Evolutionary conservation across 2,113 vertebrate genomes (phyloP).

Genomic region (Podiceps cristatus): DNA sequence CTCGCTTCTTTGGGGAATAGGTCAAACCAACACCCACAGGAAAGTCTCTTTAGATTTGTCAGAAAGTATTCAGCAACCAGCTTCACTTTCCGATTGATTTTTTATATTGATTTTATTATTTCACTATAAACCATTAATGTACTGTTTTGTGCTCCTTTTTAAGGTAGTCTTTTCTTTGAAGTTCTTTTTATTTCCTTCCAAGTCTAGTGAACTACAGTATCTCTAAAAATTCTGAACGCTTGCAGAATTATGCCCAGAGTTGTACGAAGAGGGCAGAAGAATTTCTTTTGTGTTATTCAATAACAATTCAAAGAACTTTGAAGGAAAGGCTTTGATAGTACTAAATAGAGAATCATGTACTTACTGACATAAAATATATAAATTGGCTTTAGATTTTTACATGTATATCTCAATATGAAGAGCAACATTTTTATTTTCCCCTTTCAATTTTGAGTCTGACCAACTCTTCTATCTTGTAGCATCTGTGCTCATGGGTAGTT

Average conservation of each 20-base stretch:
- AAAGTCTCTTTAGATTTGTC: constrained; percentile 7
- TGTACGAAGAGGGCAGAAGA: background rate
- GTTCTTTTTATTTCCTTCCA: background rate
- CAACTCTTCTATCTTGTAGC: background rate
- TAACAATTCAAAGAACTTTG: background rate
- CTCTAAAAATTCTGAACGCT: background rate
- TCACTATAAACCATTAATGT: background rate
- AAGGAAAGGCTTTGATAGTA: background rate
- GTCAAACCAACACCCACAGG: background rate
- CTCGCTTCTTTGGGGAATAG: background rate
- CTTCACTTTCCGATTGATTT: constrained; percentile 17
- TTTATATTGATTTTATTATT: constrained; percentile 31
- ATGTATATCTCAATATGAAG: background rate
- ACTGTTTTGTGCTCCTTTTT: background rate
- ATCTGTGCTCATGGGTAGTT: rapidly evolving
- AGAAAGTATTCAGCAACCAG: background rate
- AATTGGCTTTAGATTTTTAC: background rate
- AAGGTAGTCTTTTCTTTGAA: background rate
- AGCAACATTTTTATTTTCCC: background rate
- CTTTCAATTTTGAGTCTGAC: background rate
- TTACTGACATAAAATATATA: background rate
- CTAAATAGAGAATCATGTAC: background rate
- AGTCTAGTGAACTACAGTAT: background rate
- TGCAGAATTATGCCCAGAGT: background rate
- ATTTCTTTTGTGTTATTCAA: background rate